phyloP scores from a whole-genome alignment of 2,888 invertebrate genomes.

The Acanthococcus lagerstroemiae region DNA sequence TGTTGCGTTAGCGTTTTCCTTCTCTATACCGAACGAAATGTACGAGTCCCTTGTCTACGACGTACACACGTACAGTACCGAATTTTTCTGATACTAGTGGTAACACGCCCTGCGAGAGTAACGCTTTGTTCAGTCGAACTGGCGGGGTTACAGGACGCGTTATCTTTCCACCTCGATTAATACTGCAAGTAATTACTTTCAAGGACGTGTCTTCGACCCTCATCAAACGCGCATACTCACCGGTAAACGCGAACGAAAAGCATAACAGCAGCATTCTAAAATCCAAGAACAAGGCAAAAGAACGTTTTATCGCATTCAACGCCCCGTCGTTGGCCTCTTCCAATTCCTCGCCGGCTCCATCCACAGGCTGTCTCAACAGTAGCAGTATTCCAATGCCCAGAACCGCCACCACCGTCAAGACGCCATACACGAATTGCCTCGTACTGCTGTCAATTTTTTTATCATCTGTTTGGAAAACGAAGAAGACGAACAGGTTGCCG shows the following conservation, averaged over 20 bases:
- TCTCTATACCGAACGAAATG: no score
- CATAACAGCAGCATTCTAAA: slow-evolving; percentile 74
- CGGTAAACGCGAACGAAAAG: slow-evolving; percentile 82
- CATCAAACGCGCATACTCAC: no score
- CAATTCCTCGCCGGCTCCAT: slow-evolving; percentile 40
- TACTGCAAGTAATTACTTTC: no score
- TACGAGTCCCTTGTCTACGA: no score
- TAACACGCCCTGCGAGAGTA: no score
- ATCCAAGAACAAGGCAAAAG: slow-evolving; percentile 66
- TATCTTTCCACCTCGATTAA: no score
- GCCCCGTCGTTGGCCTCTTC: slow-evolving; percentile 47
- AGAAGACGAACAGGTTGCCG: slow-evolving; percentile 90
- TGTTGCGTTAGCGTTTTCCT: no score
- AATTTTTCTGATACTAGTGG: no score
- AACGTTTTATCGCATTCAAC: slow-evolving; percentile 59
- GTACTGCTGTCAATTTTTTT: slow-evolving; percentile 59
- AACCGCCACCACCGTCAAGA: slow-evolving; percentile 52
- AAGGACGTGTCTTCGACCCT: no score
- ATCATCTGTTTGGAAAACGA: slow-evolving; percentile 71
- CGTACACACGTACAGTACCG: no score
- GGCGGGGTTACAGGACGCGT: no score
- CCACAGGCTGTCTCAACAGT: slow-evolving; percentile 50
- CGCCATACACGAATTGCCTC: slow-evolving; percentile 68
- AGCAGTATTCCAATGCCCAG: slow-evolving; percentile 49
- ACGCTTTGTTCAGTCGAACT: no score